Evolutionary conservation across 2,888 invertebrate species (phyloP), one percentile per base, ranked within the genome.

Genomic region (Pecten maximus): DNA sequence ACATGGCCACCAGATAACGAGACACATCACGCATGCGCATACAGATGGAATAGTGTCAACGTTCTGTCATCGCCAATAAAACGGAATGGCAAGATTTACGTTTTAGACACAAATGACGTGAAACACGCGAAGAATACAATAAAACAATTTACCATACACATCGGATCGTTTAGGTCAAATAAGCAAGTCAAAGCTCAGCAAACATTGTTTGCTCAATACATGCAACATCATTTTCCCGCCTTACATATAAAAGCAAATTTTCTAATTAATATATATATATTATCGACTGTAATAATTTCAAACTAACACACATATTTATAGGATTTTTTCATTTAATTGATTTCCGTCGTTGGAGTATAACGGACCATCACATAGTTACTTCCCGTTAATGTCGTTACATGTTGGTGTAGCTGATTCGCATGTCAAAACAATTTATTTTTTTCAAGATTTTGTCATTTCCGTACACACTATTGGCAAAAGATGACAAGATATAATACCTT

Each of bases 1-100:
- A 74, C 74, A 74, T 12, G 74, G 35, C 74, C 74, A 74, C 74
- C 35, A 74, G 74, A 74, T 74, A 74, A 74, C 74, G 74, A 74
- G 74, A 74, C 4, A 28, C 74, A 74, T 74, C 74, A 74, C 35
- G 74, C 74, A 74, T 74, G 74, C 74, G 6, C 74, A 74, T 10
- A 28, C 1, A 74, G 74, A 2, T 35, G 74, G 74, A 74, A 74
- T 35, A 28, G 74, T 74, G 74, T 74, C 74, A 74, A 74, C 6
- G 74, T 35, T 74, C 74, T 74, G 74, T 74, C 74, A 74, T 74
- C 74, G 35, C 74, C 35, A 35, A 74, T 74, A 74, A 74, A 74
- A 74, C 35, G 74, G 74, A 23, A 35, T 74, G 35, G 35, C 35
- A 35, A 28, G 74, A 74, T 74, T 74, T 35, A 74, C 74, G 54